Base-by-base conservation (phyloP, 2,797 vertebrate species). In the Megaceryle alcyon region DNA sequence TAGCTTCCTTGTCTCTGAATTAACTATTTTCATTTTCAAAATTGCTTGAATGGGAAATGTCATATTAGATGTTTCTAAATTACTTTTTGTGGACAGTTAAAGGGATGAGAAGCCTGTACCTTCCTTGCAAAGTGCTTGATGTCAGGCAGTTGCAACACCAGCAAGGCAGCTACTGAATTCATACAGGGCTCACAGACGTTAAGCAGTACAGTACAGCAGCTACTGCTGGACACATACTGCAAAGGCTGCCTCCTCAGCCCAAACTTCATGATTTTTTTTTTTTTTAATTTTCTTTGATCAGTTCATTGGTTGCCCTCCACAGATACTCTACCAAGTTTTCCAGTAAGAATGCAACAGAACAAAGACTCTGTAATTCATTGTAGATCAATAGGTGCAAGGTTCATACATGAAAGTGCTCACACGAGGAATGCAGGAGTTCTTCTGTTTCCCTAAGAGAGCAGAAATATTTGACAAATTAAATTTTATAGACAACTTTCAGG, bases 231-330 rank as follows among this genome's bases (percentile, higher is more conserved):
- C 31, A 43, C 13, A 76, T 22, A 23, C n/a, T 79, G 28, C 43
- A 68, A 44, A 46, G 14, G 15, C 12, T 63, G 7, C 56, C 82
- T 73, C 26, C 5, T 81, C 44, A 71, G 21, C 44, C 44, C 29
- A 48, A 0, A 39, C 14, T 5, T 39, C 0, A 0, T 31, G 68
- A 11, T 3, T 1, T 54, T 18, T 35, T 35, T 35, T 35, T 35
- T 29, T 31, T 5, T 4, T 11, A 37, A 8, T 31, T 25, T 57
- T 16, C 18, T 64, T 92, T 76, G n/a, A 12, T 13, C 44, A 43
- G 9, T 75, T 71, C 29, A 25, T 28, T 64, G 70, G 18, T 84
- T 79, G 21, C 12, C 69, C 21, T 80, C 56, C 60, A 59, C 22
- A 65, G 35, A 51, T 57, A 60, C 5, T n/a, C 7, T 63, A 56